Percentiles rank a stretch among this genome's conserved stretches.
phyloP scores from a whole-genome alignment of 2,888 invertebrate genomes.

The Drosophila leonis region DNA sequence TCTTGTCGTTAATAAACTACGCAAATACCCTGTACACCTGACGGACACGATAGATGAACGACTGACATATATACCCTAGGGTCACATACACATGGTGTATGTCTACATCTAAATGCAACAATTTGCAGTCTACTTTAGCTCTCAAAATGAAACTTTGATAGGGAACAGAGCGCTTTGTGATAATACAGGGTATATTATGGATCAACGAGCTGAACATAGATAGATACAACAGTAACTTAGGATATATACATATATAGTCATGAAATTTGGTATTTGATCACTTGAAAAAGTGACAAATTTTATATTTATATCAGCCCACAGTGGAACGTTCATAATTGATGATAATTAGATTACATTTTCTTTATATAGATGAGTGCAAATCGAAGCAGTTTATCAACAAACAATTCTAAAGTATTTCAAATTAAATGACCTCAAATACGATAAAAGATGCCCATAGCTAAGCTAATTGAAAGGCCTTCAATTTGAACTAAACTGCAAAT shows the following conservation, averaged over 20 bases:
- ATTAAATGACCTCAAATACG: too few relatives aligned
- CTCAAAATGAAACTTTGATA: background rate
- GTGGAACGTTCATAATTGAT: too few relatives aligned
- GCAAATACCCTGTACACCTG: conserved; percentile 17
- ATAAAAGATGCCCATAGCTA: background rate
- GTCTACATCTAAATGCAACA: background rate
- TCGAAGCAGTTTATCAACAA: too few relatives aligned
- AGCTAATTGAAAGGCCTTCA: background rate
- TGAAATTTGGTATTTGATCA: too few relatives aligned
- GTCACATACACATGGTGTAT: background rate
- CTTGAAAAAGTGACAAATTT: too few relatives aligned
- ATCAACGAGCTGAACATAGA: too few relatives aligned
- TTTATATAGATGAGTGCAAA: too few relatives aligned
- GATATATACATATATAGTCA: too few relatives aligned
- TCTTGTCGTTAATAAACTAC: conserved; percentile 16
- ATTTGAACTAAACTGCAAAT: too few relatives aligned
- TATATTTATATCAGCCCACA: too few relatives aligned
- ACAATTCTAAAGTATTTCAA: background rate
- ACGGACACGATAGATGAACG: background rate
- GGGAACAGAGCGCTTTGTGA: background rate
- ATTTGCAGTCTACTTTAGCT: background rate
- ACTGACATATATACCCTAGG: background rate
- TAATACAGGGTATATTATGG: background rate
- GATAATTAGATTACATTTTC: too few relatives aligned
- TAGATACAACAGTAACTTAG: too few relatives aligned